phyloP scores from a whole-genome alignment of 2,888 invertebrate genomes.

The Nematopogon swammerdamellus region DNA sequence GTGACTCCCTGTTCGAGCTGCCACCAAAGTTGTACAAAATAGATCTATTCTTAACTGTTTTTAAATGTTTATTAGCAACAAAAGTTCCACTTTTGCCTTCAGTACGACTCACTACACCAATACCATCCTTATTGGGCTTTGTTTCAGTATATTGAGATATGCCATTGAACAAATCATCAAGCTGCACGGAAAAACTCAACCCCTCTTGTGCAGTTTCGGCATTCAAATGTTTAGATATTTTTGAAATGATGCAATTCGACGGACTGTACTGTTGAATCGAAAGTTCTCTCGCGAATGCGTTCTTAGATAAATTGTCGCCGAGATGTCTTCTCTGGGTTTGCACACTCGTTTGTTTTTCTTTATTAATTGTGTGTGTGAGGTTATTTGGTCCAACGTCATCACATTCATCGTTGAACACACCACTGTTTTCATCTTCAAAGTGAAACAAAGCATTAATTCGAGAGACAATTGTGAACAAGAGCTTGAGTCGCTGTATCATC shows the following conservation, averaged over 20 bases:
- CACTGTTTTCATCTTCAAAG: slow-evolving; percentile 31
- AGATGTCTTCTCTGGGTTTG: slow-evolving; percentile 22
- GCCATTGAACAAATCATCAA: slow-evolving; percentile 30
- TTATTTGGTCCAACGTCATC: slow-evolving; percentile 16
- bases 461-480: slow-evolving; percentile 33
- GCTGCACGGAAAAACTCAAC: slow-evolving; percentile 35
- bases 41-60: slow-evolving; percentile 21
- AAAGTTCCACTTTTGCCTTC: neutral
- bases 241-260: slow-evolving; percentile 5
- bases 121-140: slow-evolving; percentile 12
- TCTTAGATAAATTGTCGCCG: slow-evolving; percentile 28
- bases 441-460: slow-evolving; percentile 29
- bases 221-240: slow-evolving; percentile 29
- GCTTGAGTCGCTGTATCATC: slow-evolving; percentile 33
- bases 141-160: slow-evolving; percentile 13
- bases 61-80: slow-evolving; percentile 13
- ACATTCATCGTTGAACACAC: slow-evolving; percentile 20
- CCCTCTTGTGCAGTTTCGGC: slow-evolving; percentile 22
- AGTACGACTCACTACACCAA: slow-evolving; percentile 5
- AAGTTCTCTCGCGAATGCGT: slow-evolving; percentile 29
- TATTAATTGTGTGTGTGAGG: slow-evolving; percentile 14
- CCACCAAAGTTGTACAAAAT: slow-evolving; percentile 33
- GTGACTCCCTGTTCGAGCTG: slow-evolving; percentile 26
- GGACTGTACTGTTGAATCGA: slow-evolving; percentile 11
- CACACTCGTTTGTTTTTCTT: slow-evolving; percentile 16